Base-by-base conservation (phyloP, 2,888 invertebrate genomes). In the Steinernema hermaphroditum region DNA sequence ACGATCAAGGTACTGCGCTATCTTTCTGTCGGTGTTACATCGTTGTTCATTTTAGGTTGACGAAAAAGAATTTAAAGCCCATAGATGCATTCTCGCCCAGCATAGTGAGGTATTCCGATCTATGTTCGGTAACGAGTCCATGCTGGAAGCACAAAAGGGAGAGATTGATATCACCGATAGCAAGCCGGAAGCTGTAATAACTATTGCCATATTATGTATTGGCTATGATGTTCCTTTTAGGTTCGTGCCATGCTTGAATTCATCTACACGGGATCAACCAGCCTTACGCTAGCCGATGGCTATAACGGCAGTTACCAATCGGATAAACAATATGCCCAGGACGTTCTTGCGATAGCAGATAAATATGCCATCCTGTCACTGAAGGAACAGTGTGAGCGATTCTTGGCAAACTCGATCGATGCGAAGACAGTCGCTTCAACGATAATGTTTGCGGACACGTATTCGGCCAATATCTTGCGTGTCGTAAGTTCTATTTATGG, bases 71-170 rank as follows among this genome's bases (percentile, higher is more conserved):
- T 77, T 84, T 62, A 78, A 79, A 68, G 82, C 82, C 1, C 85
- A 85, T 72, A 75, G 82, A 14, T 83, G 83, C 71, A 80, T 85
- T 57, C 76, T 85, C 27, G 83, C 81, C 8, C 82, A 83, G 50
- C 78, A 83, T 72, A 81, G 81, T 16, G 78, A 78, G 6, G 85
- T 85, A 8, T 85, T 85, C 71, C 77, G 78, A 24, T 77, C 79
- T n/a, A 84, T 84, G 84, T 84, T 85, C 73, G 24, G 54, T 14
- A 73, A 78, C 46, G 83, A 79, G n/a, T 68, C 69, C 0, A 85
- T 84, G 84, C 68, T 79, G n/a, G 85, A 85, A 72, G 83, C 85
- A 0, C 80, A 81, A 46, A 75, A 80, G 22, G 85, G 85, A 2
- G 72, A 78, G 50, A 83, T 85, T 43, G 77, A 81, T 54, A 83